Evolutionary conservation across 2,888 invertebrate genomes (phyloP).

Genomic region (Nudaria mundana): DNA sequence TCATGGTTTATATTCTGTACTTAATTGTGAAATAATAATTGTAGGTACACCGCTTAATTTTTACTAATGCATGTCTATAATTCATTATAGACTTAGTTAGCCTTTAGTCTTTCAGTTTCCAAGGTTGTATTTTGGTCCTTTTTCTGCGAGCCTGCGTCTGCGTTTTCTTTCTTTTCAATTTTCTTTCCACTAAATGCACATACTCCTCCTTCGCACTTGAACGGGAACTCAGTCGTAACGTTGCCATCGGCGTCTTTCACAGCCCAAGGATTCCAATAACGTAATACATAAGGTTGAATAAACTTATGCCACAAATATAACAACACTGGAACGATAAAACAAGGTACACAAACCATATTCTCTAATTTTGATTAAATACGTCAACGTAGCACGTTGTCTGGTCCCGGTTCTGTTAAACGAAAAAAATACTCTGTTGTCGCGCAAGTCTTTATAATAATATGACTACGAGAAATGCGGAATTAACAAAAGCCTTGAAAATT

Average conservation of each 20-base stretch:
- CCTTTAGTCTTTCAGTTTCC: constrained; percentile 37
- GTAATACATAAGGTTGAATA: constrained; percentile 89
- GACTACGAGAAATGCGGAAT: background rate
- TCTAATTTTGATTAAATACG: no score
- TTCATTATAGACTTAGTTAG: constrained; percentile 41
- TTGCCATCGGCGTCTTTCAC: constrained; percentile 83
- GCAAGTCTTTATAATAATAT: no score
- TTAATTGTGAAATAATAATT: no score
- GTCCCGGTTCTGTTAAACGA: no score
- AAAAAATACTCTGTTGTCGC: no score
- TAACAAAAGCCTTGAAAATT: background rate
- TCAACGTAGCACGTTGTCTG: no score
- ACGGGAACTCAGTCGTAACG: constrained; percentile 81
- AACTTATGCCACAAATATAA: constrained; percentile 92
- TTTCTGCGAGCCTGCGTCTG: constrained; percentile 16
- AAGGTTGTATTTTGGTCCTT: constrained; percentile 17
- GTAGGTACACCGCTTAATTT: no score
- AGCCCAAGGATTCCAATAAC: constrained; percentile 91
- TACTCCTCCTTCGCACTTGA: constrained; percentile 81
- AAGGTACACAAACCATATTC: constrained; percentile 91
- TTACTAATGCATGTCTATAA: no score
- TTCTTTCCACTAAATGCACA: constrained; percentile 63
- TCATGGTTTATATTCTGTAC: no score
- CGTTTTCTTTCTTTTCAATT: constrained; percentile 25
- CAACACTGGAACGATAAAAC: constrained; percentile 91